phyloP scores from a whole-genome alignment of 2,797 vertebrate species.

The Tragelaphus eurycerus region DNA sequence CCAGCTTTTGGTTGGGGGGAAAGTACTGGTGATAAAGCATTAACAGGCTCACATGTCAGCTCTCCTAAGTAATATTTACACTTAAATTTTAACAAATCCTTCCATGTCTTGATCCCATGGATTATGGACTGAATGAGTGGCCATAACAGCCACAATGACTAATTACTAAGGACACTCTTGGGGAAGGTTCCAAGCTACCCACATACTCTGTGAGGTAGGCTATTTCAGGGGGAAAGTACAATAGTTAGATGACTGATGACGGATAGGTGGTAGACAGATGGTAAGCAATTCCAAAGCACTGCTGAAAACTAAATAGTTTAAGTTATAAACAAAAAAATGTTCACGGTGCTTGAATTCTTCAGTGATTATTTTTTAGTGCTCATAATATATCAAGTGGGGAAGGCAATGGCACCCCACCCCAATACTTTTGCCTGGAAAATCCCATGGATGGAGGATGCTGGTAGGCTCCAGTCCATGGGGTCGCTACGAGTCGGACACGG shows the following conservation, averaged over 20 bases:
- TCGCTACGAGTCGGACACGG: too few relatives aligned
- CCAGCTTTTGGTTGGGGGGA: neutral
- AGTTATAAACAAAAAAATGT: neutral
- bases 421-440: too few relatives aligned
- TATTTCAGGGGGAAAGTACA: neutral
- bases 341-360: neutral
- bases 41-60: neutral
- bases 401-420: too few relatives aligned
- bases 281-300: neutral
- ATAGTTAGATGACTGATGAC: too few relatives aligned
- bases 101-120: neutral
- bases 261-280: neutral
- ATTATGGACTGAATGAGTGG: neutral
- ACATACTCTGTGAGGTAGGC: neutral
- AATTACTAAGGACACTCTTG: neutral
- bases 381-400: neutral
- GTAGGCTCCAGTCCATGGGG: too few relatives aligned
- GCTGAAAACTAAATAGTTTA: slow-evolving; percentile 9
- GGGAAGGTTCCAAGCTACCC: neutral
- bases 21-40: neutral
- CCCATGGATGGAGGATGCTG: too few relatives aligned
- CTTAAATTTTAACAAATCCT: neutral
- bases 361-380: neutral
- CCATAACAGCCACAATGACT: neutral
- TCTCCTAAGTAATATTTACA: neutral